Conservation (phyloP, 2,888 invertebrate genomes). For the Proisotoma minuta region DNA sequence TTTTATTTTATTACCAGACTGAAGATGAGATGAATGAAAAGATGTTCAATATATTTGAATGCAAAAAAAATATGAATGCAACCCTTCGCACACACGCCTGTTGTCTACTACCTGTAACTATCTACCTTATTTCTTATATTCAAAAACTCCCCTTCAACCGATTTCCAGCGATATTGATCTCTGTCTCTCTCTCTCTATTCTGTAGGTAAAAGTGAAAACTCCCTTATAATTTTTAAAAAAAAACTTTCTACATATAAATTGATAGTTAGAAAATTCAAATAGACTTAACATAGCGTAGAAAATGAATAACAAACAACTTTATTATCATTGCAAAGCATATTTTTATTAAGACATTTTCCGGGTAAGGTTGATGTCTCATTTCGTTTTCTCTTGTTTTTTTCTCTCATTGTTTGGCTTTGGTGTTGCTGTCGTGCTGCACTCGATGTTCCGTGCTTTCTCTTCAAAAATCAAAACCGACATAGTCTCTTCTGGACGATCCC, state of each 20-base stretch:
- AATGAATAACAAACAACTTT: too few relatives aligned
- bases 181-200: too few relatives aligned
- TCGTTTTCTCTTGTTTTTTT: neutral
- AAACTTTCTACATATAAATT: too few relatives aligned
- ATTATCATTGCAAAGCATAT: neutral
- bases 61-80: neutral
- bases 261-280: too few relatives aligned
- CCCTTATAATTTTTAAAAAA: too few relatives aligned
- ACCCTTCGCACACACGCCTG: neutral
- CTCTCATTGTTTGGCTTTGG: neutral
- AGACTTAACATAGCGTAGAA: too few relatives aligned
- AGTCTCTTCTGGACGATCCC: slow-evolving; percentile 41
- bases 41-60: neutral
- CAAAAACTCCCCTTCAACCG: too few relatives aligned
- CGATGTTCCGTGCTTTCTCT: neutral
- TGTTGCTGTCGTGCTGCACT: slow-evolving; percentile 5
- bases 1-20: slow-evolving; percentile 3
- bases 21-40: neutral
- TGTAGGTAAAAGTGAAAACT: too few relatives aligned
- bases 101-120: too few relatives aligned
- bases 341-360: neutral
- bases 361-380: neutral
- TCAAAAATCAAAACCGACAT: slow-evolving; percentile 10
- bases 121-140: too few relatives aligned
- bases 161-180: too few relatives aligned